These are phyloP conservation scores for Leptura quadrifasciata DNA, from an alignment of 2,888 invertebrate species.

Conservation along the genomic window DNA sequence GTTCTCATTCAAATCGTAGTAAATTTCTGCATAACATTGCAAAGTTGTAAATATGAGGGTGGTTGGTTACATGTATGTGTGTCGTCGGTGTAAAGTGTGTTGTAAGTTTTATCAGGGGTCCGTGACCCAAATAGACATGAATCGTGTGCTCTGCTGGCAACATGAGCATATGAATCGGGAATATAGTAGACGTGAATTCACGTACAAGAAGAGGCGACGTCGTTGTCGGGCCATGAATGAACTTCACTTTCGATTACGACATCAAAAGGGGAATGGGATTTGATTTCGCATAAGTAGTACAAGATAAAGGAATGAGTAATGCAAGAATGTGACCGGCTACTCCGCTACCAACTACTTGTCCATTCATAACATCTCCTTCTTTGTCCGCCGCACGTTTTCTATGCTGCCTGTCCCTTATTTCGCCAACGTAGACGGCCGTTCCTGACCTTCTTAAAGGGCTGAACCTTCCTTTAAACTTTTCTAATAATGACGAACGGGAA, in stretches of 20 bases:
- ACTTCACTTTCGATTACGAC: conserved; percentile 63
- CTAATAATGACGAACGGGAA: conserved; percentile 58
- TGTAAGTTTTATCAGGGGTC: conserved; percentile 63
- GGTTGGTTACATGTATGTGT: conserved; percentile 50
- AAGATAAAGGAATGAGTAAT: conserved; percentile 60
- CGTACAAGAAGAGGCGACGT: conserved; percentile 56
- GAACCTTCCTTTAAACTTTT: conserved; percentile 58
- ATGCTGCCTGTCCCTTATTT: conserved; percentile 45
- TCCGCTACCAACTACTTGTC: conserved; percentile 55
- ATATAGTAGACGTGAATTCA: conserved; percentile 55
- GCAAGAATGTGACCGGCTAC: conserved; percentile 56
- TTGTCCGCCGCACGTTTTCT: conserved; percentile 46
- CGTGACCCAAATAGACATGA: conserved; percentile 64
- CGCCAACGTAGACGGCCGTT: conserved; percentile 46
- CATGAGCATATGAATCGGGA: conserved; percentile 56
- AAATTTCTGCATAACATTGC: conserved; percentile 11
- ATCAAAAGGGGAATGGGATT: conserved; percentile 62
- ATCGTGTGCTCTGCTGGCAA: conserved; percentile 50
- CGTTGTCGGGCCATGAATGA: conserved; percentile 60
- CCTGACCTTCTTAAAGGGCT: conserved; percentile 55
- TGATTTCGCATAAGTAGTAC: conserved; percentile 64
- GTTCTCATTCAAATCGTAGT: conserved; percentile 15
- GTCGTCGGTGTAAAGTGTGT: conserved; percentile 52
- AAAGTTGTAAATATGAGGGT: conserved; percentile 19
- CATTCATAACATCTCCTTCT: conserved; percentile 57